Percentiles rank a stretch among this genome's conserved stretches.
Evolutionary conservation across 2,797 vertebrate species (phyloP).

Genomic region (Neosalanx taihuensis): DNA sequence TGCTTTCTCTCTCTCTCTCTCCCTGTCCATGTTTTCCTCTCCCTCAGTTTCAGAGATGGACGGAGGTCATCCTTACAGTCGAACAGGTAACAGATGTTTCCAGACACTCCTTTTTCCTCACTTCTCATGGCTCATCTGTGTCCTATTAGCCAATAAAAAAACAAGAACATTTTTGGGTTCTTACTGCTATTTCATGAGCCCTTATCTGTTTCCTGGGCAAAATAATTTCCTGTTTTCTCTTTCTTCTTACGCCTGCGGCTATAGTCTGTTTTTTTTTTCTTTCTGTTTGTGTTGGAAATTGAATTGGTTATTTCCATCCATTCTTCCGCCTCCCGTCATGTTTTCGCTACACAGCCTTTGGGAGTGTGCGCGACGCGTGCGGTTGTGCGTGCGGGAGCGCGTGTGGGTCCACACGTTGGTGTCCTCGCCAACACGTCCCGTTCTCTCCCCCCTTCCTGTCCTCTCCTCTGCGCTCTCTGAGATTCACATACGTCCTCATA

Average conservation of each 20-base stretch:
- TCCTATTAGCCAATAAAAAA: not conserved
- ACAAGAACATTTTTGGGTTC: no score
- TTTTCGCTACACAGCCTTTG: no score
- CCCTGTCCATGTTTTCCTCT: not conserved
- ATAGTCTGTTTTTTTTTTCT: not conserved
- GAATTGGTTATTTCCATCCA: not conserved
- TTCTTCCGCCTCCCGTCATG: not conserved
- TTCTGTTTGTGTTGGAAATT: not conserved
- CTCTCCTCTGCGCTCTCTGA: constrained; percentile 30
- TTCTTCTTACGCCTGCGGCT: not conserved
- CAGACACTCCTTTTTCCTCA: not conserved
- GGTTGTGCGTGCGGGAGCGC: not conserved
- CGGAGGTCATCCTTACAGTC: not conserved
- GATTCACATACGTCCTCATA: constrained; percentile 5
- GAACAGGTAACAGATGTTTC: not conserved
- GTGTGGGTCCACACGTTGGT: not conserved
- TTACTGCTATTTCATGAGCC: not conserved
- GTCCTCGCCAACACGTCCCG: not conserved
- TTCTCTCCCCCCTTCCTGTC: constrained; percentile 7
- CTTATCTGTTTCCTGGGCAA: not conserved
- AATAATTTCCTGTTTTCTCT: constrained; percentile 17
- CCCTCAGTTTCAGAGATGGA: not conserved
- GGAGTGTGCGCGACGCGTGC: not conserved
- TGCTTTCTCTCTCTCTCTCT: no score
- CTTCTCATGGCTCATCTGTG: not conserved